Evolutionary conservation across 1,140 invertebrate genomes (phyloP).

Genomic region (Teleopsis dalmanni): DNA sequence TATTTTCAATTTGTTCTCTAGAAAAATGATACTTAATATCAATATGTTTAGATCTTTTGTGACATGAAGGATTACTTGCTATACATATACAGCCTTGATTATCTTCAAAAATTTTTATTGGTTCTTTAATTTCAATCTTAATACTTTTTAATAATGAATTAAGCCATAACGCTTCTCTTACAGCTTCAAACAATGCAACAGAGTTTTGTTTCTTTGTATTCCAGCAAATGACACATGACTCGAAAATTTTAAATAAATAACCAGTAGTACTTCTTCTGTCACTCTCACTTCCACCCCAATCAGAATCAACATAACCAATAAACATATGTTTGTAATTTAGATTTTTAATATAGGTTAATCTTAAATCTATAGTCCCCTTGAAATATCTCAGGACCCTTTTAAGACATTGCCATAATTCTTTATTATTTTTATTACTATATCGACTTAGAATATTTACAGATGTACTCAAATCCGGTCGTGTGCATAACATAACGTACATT

Average conservation of each 20-base stretch:
- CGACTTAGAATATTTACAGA: slow-evolving; percentile 29
- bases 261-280: slow-evolving; percentile 16
- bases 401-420: slow-evolving; percentile 25
- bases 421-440: slow-evolving; percentile 26
- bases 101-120: slow-evolving; percentile 10
- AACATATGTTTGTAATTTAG: slow-evolving; percentile 8
- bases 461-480: slow-evolving; percentile 30
- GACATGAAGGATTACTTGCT: slow-evolving; percentile 3
- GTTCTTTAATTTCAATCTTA: slow-evolving; percentile 7
- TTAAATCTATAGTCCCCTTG: slow-evolving; percentile 31
- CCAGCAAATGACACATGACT: slow-evolving; percentile 21
- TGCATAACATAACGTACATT: slow-evolving; percentile 36
- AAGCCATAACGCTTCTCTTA: slow-evolving; percentile 13
- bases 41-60: slow-evolving; percentile 12
- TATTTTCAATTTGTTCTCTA: slow-evolving; percentile 13
- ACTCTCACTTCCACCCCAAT: slow-evolving; percentile 14
- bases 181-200: neutral
- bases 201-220: slow-evolving; percentile 19
- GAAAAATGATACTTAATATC: slow-evolving; percentile 14
- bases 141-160: slow-evolving; percentile 3
- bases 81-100: slow-evolving; percentile 3
- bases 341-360: slow-evolving; percentile 21
- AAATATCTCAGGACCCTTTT: slow-evolving; percentile 28
- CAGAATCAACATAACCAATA: slow-evolving; percentile 16
- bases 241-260: slow-evolving; percentile 11